Percentiles rank a stretch among this genome's conserved stretches.
These are phyloP conservation scores for Hycleus phaleratus DNA, from an alignment of 1,140 invertebrate species.

Conservation along the genomic window DNA sequence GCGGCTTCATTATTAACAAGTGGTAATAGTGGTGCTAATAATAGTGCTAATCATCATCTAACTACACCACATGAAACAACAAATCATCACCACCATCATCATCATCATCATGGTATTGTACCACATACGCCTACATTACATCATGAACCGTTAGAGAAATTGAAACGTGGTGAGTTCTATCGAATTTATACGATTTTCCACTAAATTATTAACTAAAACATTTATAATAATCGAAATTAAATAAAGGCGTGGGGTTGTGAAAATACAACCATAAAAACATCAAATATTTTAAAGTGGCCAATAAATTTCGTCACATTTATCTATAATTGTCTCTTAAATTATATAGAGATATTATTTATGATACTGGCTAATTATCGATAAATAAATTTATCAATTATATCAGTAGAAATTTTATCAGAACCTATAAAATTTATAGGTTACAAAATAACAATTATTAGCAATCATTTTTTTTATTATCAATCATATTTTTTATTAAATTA, in stretches of 20 bases:
- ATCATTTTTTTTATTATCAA: too few relatives aligned
- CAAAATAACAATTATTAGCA: background rate
- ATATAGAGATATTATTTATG: slow-evolving; percentile 9
- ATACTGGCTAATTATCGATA: slow-evolving; percentile 18
- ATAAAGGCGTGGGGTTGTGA: background rate
- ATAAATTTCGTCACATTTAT: slow-evolving; percentile 8
- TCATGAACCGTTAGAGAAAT: slow-evolving; percentile 72
- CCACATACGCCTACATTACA: slow-evolving; percentile 51
- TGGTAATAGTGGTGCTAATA: too few relatives aligned
- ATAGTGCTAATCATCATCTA: slow-evolving; percentile 39
- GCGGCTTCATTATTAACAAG: slow-evolving; percentile 35
- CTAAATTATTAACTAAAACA: background rate
- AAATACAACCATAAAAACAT: background rate
- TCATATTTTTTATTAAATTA: too few relatives aligned
- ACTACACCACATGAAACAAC: slow-evolving; percentile 28
- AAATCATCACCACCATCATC: slow-evolving; percentile 37
- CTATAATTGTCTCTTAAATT: background rate
- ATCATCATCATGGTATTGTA: slow-evolving; percentile 36
- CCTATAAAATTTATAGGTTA: slow-evolving; percentile 1
- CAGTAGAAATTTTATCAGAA: background rate
- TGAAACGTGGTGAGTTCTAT: slow-evolving; percentile 67
- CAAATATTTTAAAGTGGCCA: slow-evolving; percentile 1
- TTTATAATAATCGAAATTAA: background rate
- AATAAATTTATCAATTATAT: slow-evolving; percentile 21
- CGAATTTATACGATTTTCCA: background rate